phyloP scores from a whole-genome alignment of 2,888 invertebrate genomes.

The Cryptocephalus moraei region DNA sequence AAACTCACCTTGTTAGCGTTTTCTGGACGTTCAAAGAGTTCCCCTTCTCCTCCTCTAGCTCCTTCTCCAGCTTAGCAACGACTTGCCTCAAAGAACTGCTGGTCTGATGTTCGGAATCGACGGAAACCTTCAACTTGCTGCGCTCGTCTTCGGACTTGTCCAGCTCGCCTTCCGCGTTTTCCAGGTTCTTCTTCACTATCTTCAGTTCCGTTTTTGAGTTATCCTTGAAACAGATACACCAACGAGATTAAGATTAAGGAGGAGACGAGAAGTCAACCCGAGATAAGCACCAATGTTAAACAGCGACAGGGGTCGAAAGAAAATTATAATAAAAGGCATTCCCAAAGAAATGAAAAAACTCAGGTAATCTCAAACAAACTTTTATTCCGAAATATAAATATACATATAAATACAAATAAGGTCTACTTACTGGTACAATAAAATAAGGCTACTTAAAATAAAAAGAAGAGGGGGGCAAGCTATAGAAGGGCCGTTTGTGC shows the following conservation, averaged over 20 bases:
- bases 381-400: constrained; percentile 7
- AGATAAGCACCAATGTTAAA: no score
- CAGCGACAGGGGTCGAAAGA: no score
- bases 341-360: constrained; percentile 18
- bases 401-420: constrained; percentile 4
- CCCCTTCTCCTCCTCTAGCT: constrained; percentile 43
- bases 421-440: no score
- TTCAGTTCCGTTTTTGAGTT: constrained; percentile 32
- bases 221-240: constrained; percentile 20
- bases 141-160: constrained; percentile 43
- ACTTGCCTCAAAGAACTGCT: constrained; percentile 43
- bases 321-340: constrained; percentile 12
- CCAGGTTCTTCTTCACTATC: constrained; percentile 33
- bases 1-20: constrained; percentile 35
- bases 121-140: constrained; percentile 39
- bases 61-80: constrained; percentile 41
- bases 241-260: no score
- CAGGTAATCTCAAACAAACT: constrained; percentile 15
- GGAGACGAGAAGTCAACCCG: no score
- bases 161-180: constrained; percentile 38
- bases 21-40: constrained; percentile 40
- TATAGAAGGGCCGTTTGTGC: constrained; percentile 2
- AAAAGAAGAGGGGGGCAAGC: no score
- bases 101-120: constrained; percentile 46
- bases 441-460: no score